Evolutionary conservation across 2,888 invertebrate species (phyloP).

Genomic region (Exocentrus adspersus): DNA sequence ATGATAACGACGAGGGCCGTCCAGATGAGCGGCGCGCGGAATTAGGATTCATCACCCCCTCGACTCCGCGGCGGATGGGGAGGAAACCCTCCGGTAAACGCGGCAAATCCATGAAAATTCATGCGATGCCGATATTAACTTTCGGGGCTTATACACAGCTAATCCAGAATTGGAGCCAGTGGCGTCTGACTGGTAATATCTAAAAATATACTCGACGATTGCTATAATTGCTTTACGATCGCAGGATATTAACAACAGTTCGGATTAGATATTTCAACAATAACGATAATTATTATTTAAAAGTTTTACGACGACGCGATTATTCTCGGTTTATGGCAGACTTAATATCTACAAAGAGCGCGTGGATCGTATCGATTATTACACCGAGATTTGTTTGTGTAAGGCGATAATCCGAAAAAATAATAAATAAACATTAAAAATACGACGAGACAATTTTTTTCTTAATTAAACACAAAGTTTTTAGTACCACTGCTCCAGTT

Average conservation of each 20-base stretch:
- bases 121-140: constrained; percentile 4
- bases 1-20: constrained; percentile 50
- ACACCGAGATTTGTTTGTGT: background rate
- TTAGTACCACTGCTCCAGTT: too few species aligned
- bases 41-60: constrained; percentile 48
- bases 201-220: background rate
- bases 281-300: background rate
- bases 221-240: background rate
- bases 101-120: constrained; percentile 30
- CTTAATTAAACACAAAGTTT: too few species aligned
- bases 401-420: background rate
- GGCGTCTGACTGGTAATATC: background rate
- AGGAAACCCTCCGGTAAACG: constrained; percentile 20
- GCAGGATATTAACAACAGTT: background rate
- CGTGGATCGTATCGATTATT: background rate
- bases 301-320: background rate
- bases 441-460: too few species aligned
- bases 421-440: background rate
- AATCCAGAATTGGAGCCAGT: too few species aligned
- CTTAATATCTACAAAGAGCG: background rate
- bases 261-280: background rate
- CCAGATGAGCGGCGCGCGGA: constrained; percentile 56
- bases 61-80: constrained; percentile 14
- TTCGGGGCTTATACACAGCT: too few species aligned
- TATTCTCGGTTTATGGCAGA: background rate